These are phyloP conservation scores for Sarcophaga variegata DNA, from an alignment of 2,888 invertebrate species.

Conservation along the genomic window DNA sequence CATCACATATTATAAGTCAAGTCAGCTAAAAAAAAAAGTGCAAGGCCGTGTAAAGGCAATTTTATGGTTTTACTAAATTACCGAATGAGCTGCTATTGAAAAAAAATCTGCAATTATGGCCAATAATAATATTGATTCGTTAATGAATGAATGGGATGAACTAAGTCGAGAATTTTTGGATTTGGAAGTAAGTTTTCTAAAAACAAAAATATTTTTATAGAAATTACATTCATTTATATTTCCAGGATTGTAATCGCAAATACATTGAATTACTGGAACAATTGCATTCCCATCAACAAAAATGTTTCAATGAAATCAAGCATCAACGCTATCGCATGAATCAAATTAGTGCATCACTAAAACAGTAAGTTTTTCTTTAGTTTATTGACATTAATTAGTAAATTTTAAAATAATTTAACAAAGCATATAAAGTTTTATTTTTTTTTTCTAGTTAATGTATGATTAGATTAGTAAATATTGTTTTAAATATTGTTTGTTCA, in stretches of 20 bases:
- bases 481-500: neutral
- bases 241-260: slow-evolving; percentile 85
- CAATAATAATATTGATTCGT: slow-evolving; percentile 83
- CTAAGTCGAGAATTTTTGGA: slow-evolving; percentile 89
- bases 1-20: neutral
- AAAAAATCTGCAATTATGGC: slow-evolving; percentile 51
- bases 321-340: slow-evolving; percentile 96
- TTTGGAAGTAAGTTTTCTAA: slow-evolving; percentile 86
- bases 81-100: slow-evolving; percentile 11
- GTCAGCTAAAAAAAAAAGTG: neutral
- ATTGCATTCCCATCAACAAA: slow-evolving; percentile 90
- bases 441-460: too few species aligned
- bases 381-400: neutral
- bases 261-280: slow-evolving; percentile 93
- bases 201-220: neutral
- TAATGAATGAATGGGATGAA: slow-evolving; percentile 89
- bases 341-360: slow-evolving; percentile 89
- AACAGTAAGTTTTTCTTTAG: slow-evolving; percentile 86
- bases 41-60: slow-evolving; percentile 16
- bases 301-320: slow-evolving; percentile 93
- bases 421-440: too few species aligned
- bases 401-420: neutral
- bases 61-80: neutral
- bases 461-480: neutral
- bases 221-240: slow-evolving; percentile 29